Evolutionary conservation across 2,888 invertebrate species (phyloP).

Genomic region (Sinopyrophorus schimmeli): DNA sequence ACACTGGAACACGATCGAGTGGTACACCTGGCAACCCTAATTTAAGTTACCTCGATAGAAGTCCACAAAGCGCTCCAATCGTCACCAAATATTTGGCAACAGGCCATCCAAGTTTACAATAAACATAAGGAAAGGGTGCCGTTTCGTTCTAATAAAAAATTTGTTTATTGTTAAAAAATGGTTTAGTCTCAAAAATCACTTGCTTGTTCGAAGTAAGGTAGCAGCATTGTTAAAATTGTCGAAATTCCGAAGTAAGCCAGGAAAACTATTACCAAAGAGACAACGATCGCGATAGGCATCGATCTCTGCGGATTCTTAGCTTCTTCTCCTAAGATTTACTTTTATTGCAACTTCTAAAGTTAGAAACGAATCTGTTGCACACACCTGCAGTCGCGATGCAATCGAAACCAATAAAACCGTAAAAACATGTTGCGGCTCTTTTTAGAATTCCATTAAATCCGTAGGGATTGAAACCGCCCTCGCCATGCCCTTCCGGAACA

Average conservation of each 20-base stretch:
- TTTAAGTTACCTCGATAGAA: slow-evolving; percentile 76
- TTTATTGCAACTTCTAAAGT: too few relatives aligned
- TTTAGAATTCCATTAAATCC: slow-evolving; percentile 77
- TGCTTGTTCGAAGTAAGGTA: slow-evolving; percentile 80
- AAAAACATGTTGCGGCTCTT: slow-evolving; percentile 86
- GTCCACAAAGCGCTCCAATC: slow-evolving; percentile 80
- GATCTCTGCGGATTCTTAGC: slow-evolving; percentile 84
- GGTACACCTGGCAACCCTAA: too few relatives aligned
- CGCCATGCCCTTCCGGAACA: slow-evolving; percentile 69
- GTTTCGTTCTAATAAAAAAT: slow-evolving; percentile 58
- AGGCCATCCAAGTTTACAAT: slow-evolving; percentile 71
- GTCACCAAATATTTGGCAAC: slow-evolving; percentile 80
- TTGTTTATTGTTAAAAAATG: neutral
- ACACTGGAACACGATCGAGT: too few relatives aligned
- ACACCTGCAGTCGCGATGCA: slow-evolving; percentile 80
- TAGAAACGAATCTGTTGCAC: too few relatives aligned
- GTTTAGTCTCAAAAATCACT: too few relatives aligned
- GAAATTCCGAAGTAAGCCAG: slow-evolving; percentile 90
- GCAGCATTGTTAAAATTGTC: slow-evolving; percentile 82
- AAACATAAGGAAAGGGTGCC: slow-evolving; percentile 76
- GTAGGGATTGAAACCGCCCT: slow-evolving; percentile 85
- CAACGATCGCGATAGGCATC: slow-evolving; percentile 86
- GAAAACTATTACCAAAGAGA: slow-evolving; percentile 82
- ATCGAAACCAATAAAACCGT: slow-evolving; percentile 94
- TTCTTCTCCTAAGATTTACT: slow-evolving; percentile 82